Conservation (phyloP, 2,797 vertebrate species). For the Typhlichthys eigenmanni region DNA sequence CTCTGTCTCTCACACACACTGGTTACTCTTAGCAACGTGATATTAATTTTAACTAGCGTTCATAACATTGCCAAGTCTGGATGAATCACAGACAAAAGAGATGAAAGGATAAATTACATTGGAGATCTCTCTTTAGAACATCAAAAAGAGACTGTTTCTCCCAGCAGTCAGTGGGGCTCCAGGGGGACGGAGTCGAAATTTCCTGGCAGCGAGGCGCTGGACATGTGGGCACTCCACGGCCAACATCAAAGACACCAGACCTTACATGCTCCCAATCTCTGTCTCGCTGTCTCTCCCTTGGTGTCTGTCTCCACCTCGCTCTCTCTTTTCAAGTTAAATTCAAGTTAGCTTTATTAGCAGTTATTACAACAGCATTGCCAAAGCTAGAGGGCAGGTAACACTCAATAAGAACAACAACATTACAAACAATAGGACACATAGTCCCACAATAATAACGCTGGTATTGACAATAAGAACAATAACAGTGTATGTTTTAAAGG, state of each 20-base stretch:
- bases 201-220: constrained; percentile 79
- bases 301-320: constrained; percentile 20
- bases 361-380: too few relatives aligned
- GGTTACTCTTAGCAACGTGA: constrained; percentile 14
- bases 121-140: constrained; percentile 78
- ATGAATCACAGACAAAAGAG: constrained; percentile 75
- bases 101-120: constrained; percentile 79
- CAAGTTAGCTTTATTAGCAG: too few relatives aligned
- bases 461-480: too few relatives aligned
- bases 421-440: too few relatives aligned
- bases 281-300: constrained; percentile 13
- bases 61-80: constrained; percentile 58
- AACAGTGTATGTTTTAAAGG: too few relatives aligned
- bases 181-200: constrained; percentile 73
- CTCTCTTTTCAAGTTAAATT: background rate
- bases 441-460: too few relatives aligned
- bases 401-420: too few relatives aligned
- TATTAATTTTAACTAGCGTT: constrained; percentile 60
- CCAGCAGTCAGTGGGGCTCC: constrained; percentile 73
- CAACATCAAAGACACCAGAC: constrained; percentile 74
- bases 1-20: constrained; percentile 21
- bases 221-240: constrained; percentile 73
- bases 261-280: constrained; percentile 45
- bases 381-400: too few relatives aligned
- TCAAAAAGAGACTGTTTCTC: constrained; percentile 73